Evolutionary conservation across 2,113 vertebrate genomes (phyloP).

Genomic region (Xenopus laevis): DNA sequence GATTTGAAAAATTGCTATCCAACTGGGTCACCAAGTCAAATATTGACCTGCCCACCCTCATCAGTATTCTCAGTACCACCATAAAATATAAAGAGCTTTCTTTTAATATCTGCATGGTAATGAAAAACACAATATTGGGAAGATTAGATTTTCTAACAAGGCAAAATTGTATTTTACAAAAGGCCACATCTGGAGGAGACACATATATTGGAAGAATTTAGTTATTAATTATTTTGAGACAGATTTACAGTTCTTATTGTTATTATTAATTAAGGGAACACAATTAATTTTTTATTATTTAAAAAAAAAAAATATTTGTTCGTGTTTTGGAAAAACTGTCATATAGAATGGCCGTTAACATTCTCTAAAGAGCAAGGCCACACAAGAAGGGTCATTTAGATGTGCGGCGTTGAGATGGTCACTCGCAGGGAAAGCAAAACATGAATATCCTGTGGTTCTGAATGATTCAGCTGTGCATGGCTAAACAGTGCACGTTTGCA

Average conservation of each 20-base stretch:
- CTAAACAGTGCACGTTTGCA: conserved; percentile 24
- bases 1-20: too few relatives aligned
- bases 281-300: too few relatives aligned
- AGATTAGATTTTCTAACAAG: conserved; percentile 1
- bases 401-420: conserved; percentile 11
- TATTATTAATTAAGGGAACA: too few relatives aligned
- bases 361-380: conserved; percentile 11
- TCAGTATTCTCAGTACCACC: too few relatives aligned
- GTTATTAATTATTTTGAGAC: too few relatives aligned
- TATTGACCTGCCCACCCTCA: too few relatives aligned
- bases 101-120: background rate
- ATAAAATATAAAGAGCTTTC: too few relatives aligned
- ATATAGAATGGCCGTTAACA: background rate
- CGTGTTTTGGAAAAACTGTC: too few relatives aligned
- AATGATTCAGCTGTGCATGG: conserved; percentile 23
- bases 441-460: conserved; percentile 31
- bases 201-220: conserved; percentile 17
- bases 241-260: too few relatives aligned
- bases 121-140: background rate
- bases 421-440: conserved; percentile 30
- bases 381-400: conserved; percentile 29
- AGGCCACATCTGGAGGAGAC: conserved; percentile 16
- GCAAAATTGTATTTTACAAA: conserved; percentile 16
- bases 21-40: too few relatives aligned
- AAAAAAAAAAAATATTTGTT: too few relatives aligned